Evolutionary conservation across 2,888 invertebrate species (phyloP), one percentile per base, ranked within the genome.

Genomic region (Cerastis rubricosa): DNA sequence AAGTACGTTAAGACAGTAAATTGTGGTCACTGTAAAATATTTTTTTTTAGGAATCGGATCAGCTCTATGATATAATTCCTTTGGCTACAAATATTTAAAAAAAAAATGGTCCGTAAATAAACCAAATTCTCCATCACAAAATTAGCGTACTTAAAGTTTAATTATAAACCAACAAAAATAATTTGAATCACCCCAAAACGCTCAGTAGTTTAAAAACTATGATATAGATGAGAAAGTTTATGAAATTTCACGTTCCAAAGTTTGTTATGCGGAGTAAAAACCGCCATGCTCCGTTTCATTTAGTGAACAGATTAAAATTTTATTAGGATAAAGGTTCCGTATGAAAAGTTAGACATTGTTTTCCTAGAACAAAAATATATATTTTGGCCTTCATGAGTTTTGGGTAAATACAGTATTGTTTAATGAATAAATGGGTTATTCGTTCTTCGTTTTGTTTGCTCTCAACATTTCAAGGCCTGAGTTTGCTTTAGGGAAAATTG

Each of bases 301-400:
- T 68, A 71, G 47, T 49, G 77, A 79, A 80, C 76, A 76, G 74
- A 81, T 87, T 80, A 82, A 86, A 83, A 81, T 81, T 86, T 83
- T 85, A 87, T 83, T 83, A 79, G 66, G 64, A 29, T 57, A 47
- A 76, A 81, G 72, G 78, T 84, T 80, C 64, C 35, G 65, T 73
- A 75, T 12, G 7, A 12, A 80, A 83, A 35, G 71, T 83, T 76
- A 73, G 59, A 65, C 72, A 35, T 74, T 74, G 59, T 77, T 72
- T 71, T 63, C 11, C n/a, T 29, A 49, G 54, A 73, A 80, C 77
- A 71, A 71, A 51, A 76, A 59, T 57, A 40, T 61, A 35, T 54
- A 25, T n/a, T 59, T 72, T 54, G 61, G 61, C 63, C 22, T 67
- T 67, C n/a, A 0, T 6, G 40, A 68, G 67, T 63, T 84, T 69